Evolutionary conservation across 2,888 invertebrate species (phyloP).

Genomic region (Spisula solida): DNA sequence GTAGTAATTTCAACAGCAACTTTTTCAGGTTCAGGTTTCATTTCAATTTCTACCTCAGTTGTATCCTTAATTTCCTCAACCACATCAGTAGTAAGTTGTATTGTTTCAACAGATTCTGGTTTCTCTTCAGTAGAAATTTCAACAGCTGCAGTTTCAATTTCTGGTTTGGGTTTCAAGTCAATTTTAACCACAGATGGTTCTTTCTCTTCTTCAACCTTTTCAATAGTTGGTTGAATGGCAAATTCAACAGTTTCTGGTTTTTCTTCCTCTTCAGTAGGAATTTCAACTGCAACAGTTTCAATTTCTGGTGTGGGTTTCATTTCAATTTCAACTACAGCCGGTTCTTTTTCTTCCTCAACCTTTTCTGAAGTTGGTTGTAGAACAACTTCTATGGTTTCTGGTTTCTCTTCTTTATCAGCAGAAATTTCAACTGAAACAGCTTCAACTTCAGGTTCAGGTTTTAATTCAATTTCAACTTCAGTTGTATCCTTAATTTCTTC

Average conservation of each 20-base stretch:
- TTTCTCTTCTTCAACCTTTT: slow-evolving; percentile 28
- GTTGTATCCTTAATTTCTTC: slow-evolving; percentile 31
- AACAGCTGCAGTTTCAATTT: neutral
- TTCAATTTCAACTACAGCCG: slow-evolving; percentile 25
- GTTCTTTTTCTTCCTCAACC: slow-evolving; percentile 29
- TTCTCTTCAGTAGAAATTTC: slow-evolving; percentile 24
- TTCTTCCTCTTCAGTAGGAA: slow-evolving; percentile 50
- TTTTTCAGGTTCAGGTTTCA: neutral
- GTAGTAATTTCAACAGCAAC: neutral
- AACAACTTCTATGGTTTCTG: neutral
- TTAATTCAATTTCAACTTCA: slow-evolving; percentile 21
- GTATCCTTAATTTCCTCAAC: neutral
- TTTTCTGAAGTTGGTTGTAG: slow-evolving; percentile 12
- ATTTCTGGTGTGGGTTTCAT: slow-evolving; percentile 40
- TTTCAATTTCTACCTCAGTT: neutral
- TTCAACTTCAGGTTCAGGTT: slow-evolving; percentile 1
- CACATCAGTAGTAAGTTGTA: slow-evolving; percentile 35
- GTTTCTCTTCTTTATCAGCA: slow-evolving; percentile 25
- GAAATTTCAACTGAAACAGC: neutral
- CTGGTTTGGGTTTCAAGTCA: slow-evolving; percentile 15
- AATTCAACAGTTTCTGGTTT: slow-evolving; percentile 32
- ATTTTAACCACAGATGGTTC: slow-evolving; percentile 11
- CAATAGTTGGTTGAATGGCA: slow-evolving; percentile 5
- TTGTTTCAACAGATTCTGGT: slow-evolving; percentile 43
- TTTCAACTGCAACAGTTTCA: slow-evolving; percentile 43